Conservation (phyloP, 2,888 invertebrate genomes). For the Lutraria lutraria region DNA sequence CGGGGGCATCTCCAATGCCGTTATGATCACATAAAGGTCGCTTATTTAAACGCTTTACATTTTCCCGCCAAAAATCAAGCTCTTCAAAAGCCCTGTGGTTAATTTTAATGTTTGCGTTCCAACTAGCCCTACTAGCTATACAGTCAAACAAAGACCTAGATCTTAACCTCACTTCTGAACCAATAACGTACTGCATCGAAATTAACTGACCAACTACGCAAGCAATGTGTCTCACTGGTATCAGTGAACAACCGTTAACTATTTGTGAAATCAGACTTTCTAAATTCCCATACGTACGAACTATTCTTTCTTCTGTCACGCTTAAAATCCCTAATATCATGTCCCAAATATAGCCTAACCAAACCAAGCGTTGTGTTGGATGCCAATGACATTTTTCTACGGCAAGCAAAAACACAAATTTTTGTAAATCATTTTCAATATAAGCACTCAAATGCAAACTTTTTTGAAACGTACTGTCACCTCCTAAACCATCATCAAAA, state of each 20-base stretch:
- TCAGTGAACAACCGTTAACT: not conserved
- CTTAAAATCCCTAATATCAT: not conserved
- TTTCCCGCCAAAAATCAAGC: conserved; percentile 39
- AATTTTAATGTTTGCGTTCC: conserved; percentile 47
- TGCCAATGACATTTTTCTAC: conserved; percentile 15
- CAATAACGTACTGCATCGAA: conserved; percentile 47
- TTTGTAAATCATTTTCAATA: not conserved
- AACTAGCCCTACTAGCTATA: conserved; percentile 37
- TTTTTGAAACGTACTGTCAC: too few species aligned
- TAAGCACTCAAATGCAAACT: not conserved
- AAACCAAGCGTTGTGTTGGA: not conserved
- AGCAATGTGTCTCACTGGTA: conserved; percentile 50
- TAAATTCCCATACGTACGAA: too few species aligned
- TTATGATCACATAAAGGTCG: not conserved
- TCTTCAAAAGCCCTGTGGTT: conserved; percentile 41
- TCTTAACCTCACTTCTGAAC: conserved; percentile 39
- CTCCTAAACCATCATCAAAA: not conserved
- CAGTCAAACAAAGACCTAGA: conserved; percentile 46
- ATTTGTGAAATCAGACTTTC: too few species aligned
- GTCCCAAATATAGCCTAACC: conserved; percentile 21
- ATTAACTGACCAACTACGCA: conserved; percentile 48
- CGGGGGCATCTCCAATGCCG: not conserved
- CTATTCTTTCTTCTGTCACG: too few species aligned
- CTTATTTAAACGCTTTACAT: conserved; percentile 33
- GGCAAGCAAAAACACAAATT: conserved; percentile 11